These are phyloP conservation scores for Alviniconcha strummeri DNA, from an alignment of 2,888 invertebrate species.

Conservation along the genomic window DNA sequence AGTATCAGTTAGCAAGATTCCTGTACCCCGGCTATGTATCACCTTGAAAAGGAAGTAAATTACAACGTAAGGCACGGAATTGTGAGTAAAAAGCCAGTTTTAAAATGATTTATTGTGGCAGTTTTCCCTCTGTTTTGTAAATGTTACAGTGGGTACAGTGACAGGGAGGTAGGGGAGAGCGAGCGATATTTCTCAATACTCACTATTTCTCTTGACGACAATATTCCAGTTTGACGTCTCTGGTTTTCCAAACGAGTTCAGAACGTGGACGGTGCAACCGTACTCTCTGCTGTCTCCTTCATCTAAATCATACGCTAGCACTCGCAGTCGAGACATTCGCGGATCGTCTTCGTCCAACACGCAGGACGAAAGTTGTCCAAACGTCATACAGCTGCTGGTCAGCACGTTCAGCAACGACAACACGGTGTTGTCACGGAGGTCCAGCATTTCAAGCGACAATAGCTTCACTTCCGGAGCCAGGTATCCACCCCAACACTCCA, in stretches of 20 bases:
- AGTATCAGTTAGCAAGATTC: no score
- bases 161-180: neutral
- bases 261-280: neutral
- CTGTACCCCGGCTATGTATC: no score
- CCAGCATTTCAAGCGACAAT: neutral
- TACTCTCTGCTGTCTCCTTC: constrained; percentile 15
- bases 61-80: no score
- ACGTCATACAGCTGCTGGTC: neutral
- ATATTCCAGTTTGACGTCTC: neutral
- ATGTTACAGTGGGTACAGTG: no score
- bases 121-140: no score
- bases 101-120: no score
- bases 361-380: neutral
- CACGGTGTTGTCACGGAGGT: neutral
- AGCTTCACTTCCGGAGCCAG: neutral
- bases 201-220: neutral
- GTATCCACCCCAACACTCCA: constrained; percentile 17
- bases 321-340: neutral
- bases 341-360: neutral
- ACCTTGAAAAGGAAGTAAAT: no score
- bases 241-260: neutral
- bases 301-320: constrained; percentile 10
- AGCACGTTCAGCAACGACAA: neutral
- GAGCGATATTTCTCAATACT: neutral
- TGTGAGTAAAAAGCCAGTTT: no score